Conservation (phyloP, 2,113 vertebrate genomes). For the Bufo bufo region DNA sequence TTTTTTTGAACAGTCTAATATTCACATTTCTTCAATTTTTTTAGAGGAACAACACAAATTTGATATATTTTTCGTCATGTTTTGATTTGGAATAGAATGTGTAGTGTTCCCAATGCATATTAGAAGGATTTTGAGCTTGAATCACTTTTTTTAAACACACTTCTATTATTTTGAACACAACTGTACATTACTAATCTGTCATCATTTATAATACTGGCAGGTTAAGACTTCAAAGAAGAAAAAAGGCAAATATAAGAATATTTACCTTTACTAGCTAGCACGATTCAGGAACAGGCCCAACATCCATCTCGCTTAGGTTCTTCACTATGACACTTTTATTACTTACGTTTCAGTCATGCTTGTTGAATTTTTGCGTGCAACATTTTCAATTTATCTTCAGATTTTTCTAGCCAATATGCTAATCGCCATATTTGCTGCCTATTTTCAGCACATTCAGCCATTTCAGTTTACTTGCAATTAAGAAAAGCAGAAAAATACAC, state of each 20-base stretch:
- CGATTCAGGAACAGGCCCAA: neutral
- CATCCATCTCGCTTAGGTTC: constrained; percentile 4
- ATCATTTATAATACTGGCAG: neutral
- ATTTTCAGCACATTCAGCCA: neutral
- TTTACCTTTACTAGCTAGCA: constrained; percentile 8
- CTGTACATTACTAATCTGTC: neutral
- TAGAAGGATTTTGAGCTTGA: too few species aligned
- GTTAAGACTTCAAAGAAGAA: neutral
- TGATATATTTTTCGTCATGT: too few species aligned
- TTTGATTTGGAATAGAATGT: too few species aligned
- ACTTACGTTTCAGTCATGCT: neutral
- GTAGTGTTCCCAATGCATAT: too few species aligned
- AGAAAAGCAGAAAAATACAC: neutral
- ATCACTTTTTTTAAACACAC: too few species aligned
- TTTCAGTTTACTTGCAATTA: constrained; percentile 10
- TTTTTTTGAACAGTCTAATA: too few species aligned
- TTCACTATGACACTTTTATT: neutral
- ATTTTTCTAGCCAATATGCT: constrained; percentile 2
- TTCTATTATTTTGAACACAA: too few species aligned
- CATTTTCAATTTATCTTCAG: neutral
- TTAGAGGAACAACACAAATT: too few species aligned
- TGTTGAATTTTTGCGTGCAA: neutral
- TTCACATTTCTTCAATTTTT: too few species aligned
- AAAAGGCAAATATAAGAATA: constrained; percentile 16
- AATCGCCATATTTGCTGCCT: neutral